phyloP scores from a whole-genome alignment of 1,140 invertebrate genomes.

The Brachionus plicatilis region DNA sequence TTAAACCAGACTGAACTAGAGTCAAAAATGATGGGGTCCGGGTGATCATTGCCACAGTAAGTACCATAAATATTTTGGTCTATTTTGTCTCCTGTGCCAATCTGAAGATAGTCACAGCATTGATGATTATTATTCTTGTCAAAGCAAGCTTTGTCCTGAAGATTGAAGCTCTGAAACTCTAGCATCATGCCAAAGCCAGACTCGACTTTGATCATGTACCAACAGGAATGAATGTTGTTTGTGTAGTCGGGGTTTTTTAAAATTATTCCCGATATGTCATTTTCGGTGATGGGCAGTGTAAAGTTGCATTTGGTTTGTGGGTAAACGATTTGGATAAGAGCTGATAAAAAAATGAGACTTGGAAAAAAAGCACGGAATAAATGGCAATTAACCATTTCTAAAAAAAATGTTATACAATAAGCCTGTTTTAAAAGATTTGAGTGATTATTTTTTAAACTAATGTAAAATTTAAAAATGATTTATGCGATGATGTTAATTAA shows the following conservation, averaged over 20 bases:
- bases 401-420: not conserved
- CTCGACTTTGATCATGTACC: conserved; percentile 6
- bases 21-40: not conserved
- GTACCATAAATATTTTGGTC: not conserved
- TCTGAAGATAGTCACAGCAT: conserved; percentile 29
- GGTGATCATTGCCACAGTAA: not conserved
- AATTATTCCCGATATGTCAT: not conserved
- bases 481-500: not conserved
- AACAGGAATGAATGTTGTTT: not conserved
- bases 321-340: not conserved
- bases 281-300: not conserved
- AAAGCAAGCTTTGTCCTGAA: conserved; percentile 27
- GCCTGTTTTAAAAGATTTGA: not conserved
- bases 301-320: conserved; percentile 13
- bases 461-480: not conserved
- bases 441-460: not conserved
- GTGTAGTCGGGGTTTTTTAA: not conserved
- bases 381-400: conserved; percentile 12
- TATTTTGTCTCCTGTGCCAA: conserved; percentile 2
- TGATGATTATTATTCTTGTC: not conserved
- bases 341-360: not conserved
- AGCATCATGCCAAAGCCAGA: not conserved
- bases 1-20: conserved; percentile 15
- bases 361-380: not conserved
- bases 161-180: conserved; percentile 1